Evolutionary conservation across 1,140 invertebrate genomes (phyloP), one percentile per base, ranked within the genome.

Genomic region (Papilio aristodemus): DNA sequence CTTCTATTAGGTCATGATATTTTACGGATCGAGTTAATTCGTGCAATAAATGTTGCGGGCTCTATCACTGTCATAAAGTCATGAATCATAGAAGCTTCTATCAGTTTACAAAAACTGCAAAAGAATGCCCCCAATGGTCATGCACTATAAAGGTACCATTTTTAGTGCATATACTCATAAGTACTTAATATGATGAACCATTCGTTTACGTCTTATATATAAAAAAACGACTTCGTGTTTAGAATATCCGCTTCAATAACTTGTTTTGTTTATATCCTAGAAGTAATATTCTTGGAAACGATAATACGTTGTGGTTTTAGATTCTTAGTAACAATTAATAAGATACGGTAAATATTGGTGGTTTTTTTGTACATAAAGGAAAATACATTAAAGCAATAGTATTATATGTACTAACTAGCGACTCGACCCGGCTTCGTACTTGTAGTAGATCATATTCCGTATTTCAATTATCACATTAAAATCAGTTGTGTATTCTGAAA

Each of bases 191-290:
- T 11, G 46, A 50, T 50, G 46, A 50, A 17, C 46, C 10, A 46
- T 46, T 54, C 19, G 19, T 54, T 54, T 54, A 54, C 46, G 19
- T 54, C 46, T 54, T 22, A 9, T 17, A 54, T 22, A 54, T 22
- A 54, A 39, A 43, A 54, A 54, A 22, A 19, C 17, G 43, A 17
- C 19, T 46, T 19, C 43, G 43, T 19, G 46, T 10, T 54, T 22
- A 54, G 46, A 50, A 22, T 68, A 57, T 73, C 41, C 64, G 68
- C 69, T 46, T 68, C 67, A 63, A 67, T 27, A 60, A 32, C 62
- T 25, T 46, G 39, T 68, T 68, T 59, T 70, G 67, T 68, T 73
- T 71, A 58, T 68, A 68, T 73, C 69, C 46, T 57, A 57, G 71
- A 73, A 73, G 22, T n/a, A 38, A 14, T 41, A 37, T 72, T 68